Evolutionary conservation across 2,797 vertebrate species (phyloP), one percentile per base, ranked within the genome.

Genomic region (Microchirus variegatus): DNA sequence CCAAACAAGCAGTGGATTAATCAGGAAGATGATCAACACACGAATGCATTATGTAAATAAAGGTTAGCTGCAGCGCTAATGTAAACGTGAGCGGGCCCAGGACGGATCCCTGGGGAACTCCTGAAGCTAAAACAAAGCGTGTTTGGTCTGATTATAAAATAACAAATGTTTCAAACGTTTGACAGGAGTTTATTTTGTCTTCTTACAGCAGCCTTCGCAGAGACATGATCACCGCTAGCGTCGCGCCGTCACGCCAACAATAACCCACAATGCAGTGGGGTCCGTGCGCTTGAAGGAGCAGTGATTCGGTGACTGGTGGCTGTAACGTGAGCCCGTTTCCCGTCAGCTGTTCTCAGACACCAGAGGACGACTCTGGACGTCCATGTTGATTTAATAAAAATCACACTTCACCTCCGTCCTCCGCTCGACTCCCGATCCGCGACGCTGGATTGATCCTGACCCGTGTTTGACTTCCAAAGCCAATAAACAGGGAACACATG

Each of bases 401-500:
- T 82, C 77, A 59, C 84, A 78, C 77, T 31, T 31, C 31, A 31
- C 7, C 31, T 59, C 86, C 63, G 16, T 75, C 75, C 84, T 72
- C 83, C 64, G 70, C 41, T 63, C 73, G 81, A 73, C 45, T 62
- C 69, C 45, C 55, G 38, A 41, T 68, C 67, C 62, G 60, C 68
- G 77, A 56, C 52, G 5, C 61, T 56, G 78, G 73, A 89, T 81
- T 82, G 83, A 72, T 81, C 81, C 75, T 83, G 81, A 90, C 90
- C 80, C 73, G 65, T 35, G 10, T 55, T 70, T 78, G 85, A 89
- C 88, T 89, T 83, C 85, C 67, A 89, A 87, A 90, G 77, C 87
- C 80, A 91, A 93, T 89, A 92, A 91, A 92, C 89, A 87, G 61
- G 81, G 64, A 84, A 88, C 87, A 88, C 85, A 83, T 67, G 70